A percentile compares a stretch with the other conserved stretches of the same genome.
Conservation (phyloP, 2,888 invertebrate species). For the Drosophila paranaensis region DNA sequence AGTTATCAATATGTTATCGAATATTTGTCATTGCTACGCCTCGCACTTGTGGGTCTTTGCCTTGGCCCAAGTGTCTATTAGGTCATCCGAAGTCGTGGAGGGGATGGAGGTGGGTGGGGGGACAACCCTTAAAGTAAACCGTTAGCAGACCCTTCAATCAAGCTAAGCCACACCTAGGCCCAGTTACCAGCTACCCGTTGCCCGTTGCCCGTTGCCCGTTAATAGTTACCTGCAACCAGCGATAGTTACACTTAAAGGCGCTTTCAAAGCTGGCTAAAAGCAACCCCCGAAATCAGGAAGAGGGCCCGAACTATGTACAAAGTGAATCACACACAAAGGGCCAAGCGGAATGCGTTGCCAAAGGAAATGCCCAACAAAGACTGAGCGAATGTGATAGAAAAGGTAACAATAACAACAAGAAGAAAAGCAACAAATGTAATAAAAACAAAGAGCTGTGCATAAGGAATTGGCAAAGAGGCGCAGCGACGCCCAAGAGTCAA, state of each 20-base stretch:
- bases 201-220: too few species aligned
- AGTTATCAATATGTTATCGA: conserved; percentile 8
- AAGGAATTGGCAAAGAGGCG: conserved; percentile 39
- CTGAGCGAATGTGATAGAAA: conserved; percentile 42
- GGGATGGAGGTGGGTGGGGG: neutral
- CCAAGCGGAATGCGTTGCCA: conserved; percentile 63
- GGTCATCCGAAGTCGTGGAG: conserved; percentile 33
- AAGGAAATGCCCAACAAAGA: conserved; percentile 53
- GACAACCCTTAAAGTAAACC: conserved; percentile 39
- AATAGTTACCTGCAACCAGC: conserved; percentile 13
- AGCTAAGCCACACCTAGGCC: conserved; percentile 58
- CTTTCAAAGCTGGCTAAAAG: conserved; percentile 29
- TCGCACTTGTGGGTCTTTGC: conserved; percentile 6
- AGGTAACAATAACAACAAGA: conserved; percentile 39
- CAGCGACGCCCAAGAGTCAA: conserved; percentile 33
- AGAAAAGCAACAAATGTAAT: conserved; percentile 8
- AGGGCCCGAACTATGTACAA: conserved; percentile 40
- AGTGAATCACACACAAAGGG: conserved; percentile 52
- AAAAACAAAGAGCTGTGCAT: conserved; percentile 30
- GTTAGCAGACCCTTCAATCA: conserved; percentile 24
- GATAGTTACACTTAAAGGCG: conserved; percentile 20
- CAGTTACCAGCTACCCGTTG: too few species aligned
- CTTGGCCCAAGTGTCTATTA: conserved; percentile 24
- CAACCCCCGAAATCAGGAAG: conserved; percentile 18
- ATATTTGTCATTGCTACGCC: neutral